Percentiles rank a stretch among this genome's conserved stretches.
phyloP scores from a whole-genome alignment of 2,113 vertebrate species.

The Hippocampus comes region DNA sequence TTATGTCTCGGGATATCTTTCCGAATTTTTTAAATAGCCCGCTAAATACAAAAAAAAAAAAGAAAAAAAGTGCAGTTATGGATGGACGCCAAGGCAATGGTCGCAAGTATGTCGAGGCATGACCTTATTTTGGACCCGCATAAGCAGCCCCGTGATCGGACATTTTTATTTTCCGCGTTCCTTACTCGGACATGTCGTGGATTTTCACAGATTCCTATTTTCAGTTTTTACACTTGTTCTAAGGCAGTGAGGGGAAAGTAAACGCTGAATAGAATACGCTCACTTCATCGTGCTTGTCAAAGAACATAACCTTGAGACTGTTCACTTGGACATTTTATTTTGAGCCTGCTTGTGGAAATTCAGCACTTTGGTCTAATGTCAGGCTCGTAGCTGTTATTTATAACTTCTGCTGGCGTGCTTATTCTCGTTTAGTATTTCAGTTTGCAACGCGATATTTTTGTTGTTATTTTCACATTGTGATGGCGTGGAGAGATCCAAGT shows the following conservation, averaged over 20 bases:
- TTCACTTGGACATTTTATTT: neutral
- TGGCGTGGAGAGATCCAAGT: too few species aligned
- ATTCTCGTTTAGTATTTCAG: neutral
- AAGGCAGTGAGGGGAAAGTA: neutral
- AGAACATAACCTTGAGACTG: neutral
- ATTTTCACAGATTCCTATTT: neutral
- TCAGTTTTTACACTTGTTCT: neutral
- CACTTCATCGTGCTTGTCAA: neutral
- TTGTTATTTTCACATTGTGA: too few species aligned
- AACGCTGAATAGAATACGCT: neutral
- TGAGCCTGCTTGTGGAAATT: neutral
- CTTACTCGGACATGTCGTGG: neutral
- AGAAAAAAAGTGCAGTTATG: too few species aligned
- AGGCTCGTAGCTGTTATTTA: neutral
- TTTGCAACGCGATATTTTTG: neutral
- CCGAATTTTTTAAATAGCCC: too few species aligned
- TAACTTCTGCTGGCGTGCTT: neutral
- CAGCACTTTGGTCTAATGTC: neutral
- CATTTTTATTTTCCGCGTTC: too few species aligned
- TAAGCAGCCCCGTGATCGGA: too few species aligned
- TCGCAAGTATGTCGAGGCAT: too few species aligned
- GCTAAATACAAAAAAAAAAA: too few species aligned
- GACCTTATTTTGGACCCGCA: too few species aligned
- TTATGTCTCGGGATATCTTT: too few species aligned
- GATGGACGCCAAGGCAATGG: too few species aligned